A percentile compares a stretch with the other conserved stretches of the same genome.
Evolutionary conservation across 2,888 invertebrate genomes (phyloP).

Genomic region (Dendrolimus pini): DNA sequence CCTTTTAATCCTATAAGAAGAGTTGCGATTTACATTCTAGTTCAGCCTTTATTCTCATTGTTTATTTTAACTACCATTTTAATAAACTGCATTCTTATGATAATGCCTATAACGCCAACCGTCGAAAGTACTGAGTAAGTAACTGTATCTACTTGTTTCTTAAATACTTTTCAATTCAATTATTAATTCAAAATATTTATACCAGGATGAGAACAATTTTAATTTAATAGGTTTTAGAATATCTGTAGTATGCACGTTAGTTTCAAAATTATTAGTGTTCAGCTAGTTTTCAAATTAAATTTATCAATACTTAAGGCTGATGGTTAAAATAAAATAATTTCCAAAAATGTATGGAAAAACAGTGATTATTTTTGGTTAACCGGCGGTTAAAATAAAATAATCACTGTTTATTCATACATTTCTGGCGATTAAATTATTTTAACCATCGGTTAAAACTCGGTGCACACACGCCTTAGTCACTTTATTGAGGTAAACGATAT

Average conservation of each 20-base stretch:
- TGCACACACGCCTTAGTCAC: no score
- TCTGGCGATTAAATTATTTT: no score
- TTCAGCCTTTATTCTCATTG: conserved; percentile 98
- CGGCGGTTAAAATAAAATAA: no score
- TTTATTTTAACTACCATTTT: conserved; percentile 99
- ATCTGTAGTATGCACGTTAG: conserved; percentile 71
- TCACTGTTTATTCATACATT: no score
- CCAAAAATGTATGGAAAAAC: no score
- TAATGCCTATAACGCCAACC: conserved; percentile 95
- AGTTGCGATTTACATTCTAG: conserved; percentile 98
- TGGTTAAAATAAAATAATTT: no score
- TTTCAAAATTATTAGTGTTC: conserved; percentile 69
- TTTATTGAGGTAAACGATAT: conserved; percentile 17
- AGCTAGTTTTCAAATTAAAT: conserved; percentile 57
- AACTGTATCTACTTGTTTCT: conserved; percentile 35
- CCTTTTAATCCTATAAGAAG: conserved; percentile 98
- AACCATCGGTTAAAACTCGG: no score
- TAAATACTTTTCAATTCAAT: conserved; percentile 35
- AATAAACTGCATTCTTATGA: conserved; percentile 99
- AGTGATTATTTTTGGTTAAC: no score
- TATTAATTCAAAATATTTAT: conserved; percentile 41
- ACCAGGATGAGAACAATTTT: conserved; percentile 37
- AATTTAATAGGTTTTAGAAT: conserved; percentile 47
- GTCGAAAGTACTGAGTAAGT: conserved; percentile 99
- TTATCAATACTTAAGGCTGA: conserved; percentile 35